phyloP scores from a whole-genome alignment of 2,888 invertebrate species.

The Callinectes sapidus region DNA sequence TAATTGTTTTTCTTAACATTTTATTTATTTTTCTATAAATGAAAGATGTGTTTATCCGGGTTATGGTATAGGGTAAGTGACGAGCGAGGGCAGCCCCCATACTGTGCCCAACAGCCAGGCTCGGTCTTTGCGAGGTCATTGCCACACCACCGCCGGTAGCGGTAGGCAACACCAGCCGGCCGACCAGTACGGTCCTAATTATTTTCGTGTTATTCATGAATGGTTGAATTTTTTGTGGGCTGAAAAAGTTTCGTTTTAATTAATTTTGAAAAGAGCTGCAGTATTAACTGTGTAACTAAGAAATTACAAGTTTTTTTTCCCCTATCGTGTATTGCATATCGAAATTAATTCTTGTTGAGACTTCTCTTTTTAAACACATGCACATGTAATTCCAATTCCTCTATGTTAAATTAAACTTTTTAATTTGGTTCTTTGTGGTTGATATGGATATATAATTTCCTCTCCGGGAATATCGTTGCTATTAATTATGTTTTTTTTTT shows the following conservation, averaged over 20 bases:
- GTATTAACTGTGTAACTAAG: slow-evolving; percentile 12
- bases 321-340: not conserved
- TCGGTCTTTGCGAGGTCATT: not conserved
- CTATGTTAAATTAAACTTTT: not conserved
- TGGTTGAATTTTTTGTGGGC: slow-evolving; percentile 11
- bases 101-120: no score
- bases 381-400: not conserved
- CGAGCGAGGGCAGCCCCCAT: no score
- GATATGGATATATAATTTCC: not conserved
- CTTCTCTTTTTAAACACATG: not conserved
- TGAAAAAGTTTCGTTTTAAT: slow-evolving; percentile 17
- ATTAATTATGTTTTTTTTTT: not conserved
- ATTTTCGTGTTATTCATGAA: slow-evolving; percentile 25
- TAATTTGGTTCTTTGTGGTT: not conserved
- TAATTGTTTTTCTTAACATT: no score
- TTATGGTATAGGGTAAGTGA: no score
- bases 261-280: slow-evolving; percentile 10
- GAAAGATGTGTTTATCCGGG: no score
- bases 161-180: not conserved
- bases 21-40: no score
- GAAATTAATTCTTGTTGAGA: slow-evolving; percentile 16
- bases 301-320: not conserved
- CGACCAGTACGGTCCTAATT: not conserved
- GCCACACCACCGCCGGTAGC: not conserved
- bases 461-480: not conserved